A percentile compares a stretch with the other conserved stretches of the same genome.
phyloP scores from a whole-genome alignment of 2,797 vertebrate species.

The Parambassis ranga region DNA sequence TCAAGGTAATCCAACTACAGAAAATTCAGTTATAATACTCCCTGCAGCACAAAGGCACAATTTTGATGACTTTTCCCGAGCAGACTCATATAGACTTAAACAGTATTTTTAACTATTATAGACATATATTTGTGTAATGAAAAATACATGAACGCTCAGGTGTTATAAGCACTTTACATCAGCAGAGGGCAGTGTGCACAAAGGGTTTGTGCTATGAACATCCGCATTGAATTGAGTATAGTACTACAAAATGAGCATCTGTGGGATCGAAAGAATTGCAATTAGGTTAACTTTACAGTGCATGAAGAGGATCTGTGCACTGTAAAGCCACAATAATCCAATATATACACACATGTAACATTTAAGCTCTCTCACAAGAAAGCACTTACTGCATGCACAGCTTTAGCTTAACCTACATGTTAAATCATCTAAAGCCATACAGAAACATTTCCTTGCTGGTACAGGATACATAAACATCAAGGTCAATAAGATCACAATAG shows the following conservation, averaged over 20 bases:
- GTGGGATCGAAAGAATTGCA: not conserved
- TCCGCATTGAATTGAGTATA: not conserved
- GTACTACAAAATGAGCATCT: not conserved
- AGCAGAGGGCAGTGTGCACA: slow-evolving; percentile 73
- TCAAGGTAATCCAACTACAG: no score
- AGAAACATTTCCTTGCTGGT: no score
- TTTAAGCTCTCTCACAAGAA: not conserved
- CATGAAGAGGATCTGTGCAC: not conserved
- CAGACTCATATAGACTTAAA: no score
- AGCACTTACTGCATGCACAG: not conserved
- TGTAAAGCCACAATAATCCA: not conserved
- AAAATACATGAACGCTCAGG: no score
- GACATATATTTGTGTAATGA: no score
- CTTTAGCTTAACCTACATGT: no score
- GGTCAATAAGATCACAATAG: not conserved
- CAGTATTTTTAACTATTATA: no score
- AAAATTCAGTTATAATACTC: no score
- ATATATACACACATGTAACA: not conserved
- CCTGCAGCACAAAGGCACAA: no score
- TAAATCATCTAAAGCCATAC: no score
- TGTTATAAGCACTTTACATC: slow-evolving; percentile 7
- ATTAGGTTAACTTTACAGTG: not conserved
- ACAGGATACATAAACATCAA: not conserved
- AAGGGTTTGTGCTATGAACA: slow-evolving; percentile 30
- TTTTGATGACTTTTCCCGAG: no score